A percentile compares a stretch with the other conserved stretches of the same genome.
These are phyloP conservation scores for Agrilus biguttatus DNA, from an alignment of 2,888 invertebrate genomes.

Conservation along the genomic window DNA sequence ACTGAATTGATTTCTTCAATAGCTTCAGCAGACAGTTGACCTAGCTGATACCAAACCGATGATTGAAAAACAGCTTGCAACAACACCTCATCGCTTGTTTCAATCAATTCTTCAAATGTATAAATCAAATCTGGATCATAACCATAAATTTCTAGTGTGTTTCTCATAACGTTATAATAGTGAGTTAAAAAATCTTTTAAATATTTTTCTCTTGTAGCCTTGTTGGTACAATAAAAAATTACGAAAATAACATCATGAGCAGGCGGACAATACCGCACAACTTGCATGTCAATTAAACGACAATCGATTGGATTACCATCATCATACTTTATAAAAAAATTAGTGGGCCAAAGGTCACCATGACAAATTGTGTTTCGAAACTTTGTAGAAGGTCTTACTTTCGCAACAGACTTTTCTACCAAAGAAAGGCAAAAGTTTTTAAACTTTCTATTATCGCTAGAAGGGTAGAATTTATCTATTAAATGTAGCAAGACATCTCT, in stretches of 20 bases:
- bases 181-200: too few relatives aligned
- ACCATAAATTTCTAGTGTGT: too few relatives aligned
- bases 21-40: too few relatives aligned
- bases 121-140: too few relatives aligned
- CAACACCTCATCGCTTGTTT: too few relatives aligned
- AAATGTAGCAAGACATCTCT: conserved; percentile 18
- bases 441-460: conserved; percentile 12
- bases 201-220: too few relatives aligned
- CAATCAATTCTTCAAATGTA: too few relatives aligned
- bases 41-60: too few relatives aligned
- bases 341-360: conserved; percentile 25
- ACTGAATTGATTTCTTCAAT: too few relatives aligned
- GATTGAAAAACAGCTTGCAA: too few relatives aligned
- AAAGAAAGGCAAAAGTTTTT: conserved; percentile 2
- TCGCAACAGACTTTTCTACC: conserved; percentile 5
- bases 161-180: too few relatives aligned
- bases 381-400: conserved; percentile 22
- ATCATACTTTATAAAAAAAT: conserved; percentile 22
- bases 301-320: conserved; percentile 14
- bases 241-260: conserved; percentile 33
- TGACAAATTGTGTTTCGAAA: conserved; percentile 27
- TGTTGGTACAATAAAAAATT: too few relatives aligned
- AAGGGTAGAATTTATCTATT: conserved; percentile 17
- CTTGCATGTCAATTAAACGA: conserved; percentile 20
- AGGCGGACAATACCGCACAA: conserved; percentile 40